phyloP scores from a whole-genome alignment of 2,888 invertebrate genomes.

The Cheilosia scutellata region DNA sequence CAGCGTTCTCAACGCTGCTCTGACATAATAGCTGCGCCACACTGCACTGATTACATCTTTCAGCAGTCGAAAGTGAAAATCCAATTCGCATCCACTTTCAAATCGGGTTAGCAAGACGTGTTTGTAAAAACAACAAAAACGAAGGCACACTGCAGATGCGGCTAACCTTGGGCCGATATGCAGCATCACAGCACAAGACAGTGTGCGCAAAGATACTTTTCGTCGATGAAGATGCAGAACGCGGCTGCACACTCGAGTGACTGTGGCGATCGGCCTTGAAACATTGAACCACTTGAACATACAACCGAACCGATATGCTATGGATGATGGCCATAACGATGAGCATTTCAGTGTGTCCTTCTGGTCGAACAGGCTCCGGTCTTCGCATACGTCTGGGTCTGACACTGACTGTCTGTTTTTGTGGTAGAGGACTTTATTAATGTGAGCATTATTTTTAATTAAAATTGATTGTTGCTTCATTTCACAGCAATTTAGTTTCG shows the following conservation, averaged over 20 bases:
- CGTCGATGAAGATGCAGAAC: slow-evolving; percentile 41
- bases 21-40: slow-evolving; percentile 25
- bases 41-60: slow-evolving; percentile 25
- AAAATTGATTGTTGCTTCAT: slow-evolving; percentile 30
- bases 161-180: slow-evolving; percentile 40
- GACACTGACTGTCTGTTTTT: neutral
- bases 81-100: slow-evolving; percentile 60
- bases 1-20: slow-evolving; percentile 43
- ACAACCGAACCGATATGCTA: slow-evolving; percentile 44
- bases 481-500: slow-evolving; percentile 9
- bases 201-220: slow-evolving; percentile 12
- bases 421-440: slow-evolving; percentile 7
- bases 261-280: slow-evolving; percentile 56
- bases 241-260: slow-evolving; percentile 36
- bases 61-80: slow-evolving; percentile 55
- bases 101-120: slow-evolving; percentile 23
- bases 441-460: slow-evolving; percentile 16
- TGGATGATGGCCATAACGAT: slow-evolving; percentile 58
- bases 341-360: slow-evolving; percentile 59
- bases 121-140: neutral
- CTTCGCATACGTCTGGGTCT: no score
- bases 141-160: slow-evolving; percentile 16
- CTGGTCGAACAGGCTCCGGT: slow-evolving; percentile 30
- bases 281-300: slow-evolving; percentile 54
- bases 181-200: neutral